Conservation (phyloP, 1,140 invertebrate species). For the Parasteatoda tepidariorum region DNA sequence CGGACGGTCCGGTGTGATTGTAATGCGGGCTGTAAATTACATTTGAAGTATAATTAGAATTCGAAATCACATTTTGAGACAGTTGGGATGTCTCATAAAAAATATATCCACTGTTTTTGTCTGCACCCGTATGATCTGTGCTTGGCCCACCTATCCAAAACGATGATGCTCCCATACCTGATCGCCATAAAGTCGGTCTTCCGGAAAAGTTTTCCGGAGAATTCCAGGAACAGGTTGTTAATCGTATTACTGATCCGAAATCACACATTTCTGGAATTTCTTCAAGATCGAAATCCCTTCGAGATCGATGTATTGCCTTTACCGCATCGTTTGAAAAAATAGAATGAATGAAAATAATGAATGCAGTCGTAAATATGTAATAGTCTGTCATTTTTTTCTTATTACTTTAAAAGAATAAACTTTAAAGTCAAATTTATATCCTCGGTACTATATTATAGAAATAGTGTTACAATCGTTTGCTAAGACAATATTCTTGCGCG, state of each 20-base stretch:
- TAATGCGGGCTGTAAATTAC: slow-evolving; percentile 51
- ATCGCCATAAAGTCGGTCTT: slow-evolving; percentile 35
- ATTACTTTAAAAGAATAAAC: neutral
- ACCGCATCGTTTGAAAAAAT: neutral
- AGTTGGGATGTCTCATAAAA: slow-evolving; percentile 74
- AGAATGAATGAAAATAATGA: neutral
- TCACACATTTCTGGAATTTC: slow-evolving; percentile 51
- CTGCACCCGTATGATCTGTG: slow-evolving; percentile 70
- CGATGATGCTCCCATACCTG: slow-evolving; percentile 68
- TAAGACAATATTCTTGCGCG: neutral
- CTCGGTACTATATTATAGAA: neutral
- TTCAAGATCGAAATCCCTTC: slow-evolving; percentile 27
- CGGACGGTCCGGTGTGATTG: slow-evolving; percentile 59
- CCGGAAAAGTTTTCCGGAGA: slow-evolving; percentile 13
- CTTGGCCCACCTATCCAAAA: slow-evolving; percentile 76
- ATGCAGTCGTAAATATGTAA: neutral
- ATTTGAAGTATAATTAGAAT: slow-evolving; percentile 17
- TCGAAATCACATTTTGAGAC: neutral
- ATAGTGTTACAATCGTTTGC: neutral
- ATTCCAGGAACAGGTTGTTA: slow-evolving; percentile 59
- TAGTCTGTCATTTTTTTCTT: neutral
- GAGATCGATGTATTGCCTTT: neutral
- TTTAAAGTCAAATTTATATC: neutral
- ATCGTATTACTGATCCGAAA: slow-evolving; percentile 54
- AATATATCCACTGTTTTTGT: slow-evolving; percentile 73